Evolutionary conservation across 2,888 invertebrate genomes (phyloP).

Genomic region (Tetranychus truncatus): DNA sequence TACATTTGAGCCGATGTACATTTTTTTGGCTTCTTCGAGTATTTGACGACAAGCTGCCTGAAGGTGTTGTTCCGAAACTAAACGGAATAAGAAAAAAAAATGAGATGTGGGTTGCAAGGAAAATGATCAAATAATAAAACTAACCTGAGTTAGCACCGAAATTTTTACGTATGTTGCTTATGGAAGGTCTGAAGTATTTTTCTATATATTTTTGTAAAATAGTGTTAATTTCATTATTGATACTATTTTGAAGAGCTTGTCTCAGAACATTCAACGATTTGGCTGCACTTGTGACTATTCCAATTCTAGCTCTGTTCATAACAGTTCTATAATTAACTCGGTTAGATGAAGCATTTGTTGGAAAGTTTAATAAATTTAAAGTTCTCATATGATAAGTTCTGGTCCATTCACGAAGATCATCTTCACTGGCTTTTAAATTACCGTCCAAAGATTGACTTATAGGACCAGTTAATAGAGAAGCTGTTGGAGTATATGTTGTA

Average conservation of each 20-base stretch:
- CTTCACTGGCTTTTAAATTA: not conserved
- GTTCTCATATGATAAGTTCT: slow-evolving; percentile 44
- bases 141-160: slow-evolving; percentile 43
- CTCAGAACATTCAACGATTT: slow-evolving; percentile 54
- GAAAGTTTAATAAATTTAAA: slow-evolving; percentile 50
- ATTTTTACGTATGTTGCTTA: slow-evolving; percentile 55
- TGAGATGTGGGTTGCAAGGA: not conserved
- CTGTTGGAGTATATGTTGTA: too few species aligned
- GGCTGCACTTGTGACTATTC: slow-evolving; percentile 42
- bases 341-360: slow-evolving; percentile 28
- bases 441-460: too few species aligned
- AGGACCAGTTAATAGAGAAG: too few species aligned
- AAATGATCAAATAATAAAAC: not conserved
- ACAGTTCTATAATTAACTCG: slow-evolving; percentile 32
- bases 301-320: slow-evolving; percentile 34
- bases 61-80: slow-evolving; percentile 52
- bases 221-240: slow-evolving; percentile 57
- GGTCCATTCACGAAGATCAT: not conserved
- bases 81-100: slow-evolving; percentile 27
- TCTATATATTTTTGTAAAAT: slow-evolving; percentile 58
- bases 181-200: slow-evolving; percentile 59
- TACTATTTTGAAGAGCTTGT: slow-evolving; percentile 54
- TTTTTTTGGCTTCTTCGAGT: slow-evolving; percentile 50
- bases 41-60: slow-evolving; percentile 53
- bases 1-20: slow-evolving; percentile 39